phyloP scores from a whole-genome alignment of 2,113 vertebrate genomes.

The Corythornis cristatus region DNA sequence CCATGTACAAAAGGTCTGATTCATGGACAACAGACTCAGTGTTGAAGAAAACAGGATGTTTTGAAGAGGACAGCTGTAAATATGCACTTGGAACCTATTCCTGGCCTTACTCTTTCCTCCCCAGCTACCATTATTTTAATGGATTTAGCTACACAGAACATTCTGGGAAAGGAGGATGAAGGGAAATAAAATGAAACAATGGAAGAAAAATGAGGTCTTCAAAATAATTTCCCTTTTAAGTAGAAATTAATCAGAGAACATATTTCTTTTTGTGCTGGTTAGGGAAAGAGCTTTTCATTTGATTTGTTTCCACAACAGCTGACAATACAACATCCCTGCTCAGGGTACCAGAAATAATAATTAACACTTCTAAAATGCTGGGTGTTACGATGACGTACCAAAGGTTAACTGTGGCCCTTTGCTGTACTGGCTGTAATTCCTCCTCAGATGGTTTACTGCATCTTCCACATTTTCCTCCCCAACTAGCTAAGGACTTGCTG shows the following conservation, averaged over 20 bases:
- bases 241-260: neutral
- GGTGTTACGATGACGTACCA: neutral
- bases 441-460: neutral
- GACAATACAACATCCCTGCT: neutral
- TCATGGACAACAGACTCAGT: neutral
- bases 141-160: neutral
- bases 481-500: neutral
- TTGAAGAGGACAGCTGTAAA: neutral
- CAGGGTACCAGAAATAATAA: neutral
- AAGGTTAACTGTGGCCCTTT: neutral
- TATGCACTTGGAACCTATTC: neutral
- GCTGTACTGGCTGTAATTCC: neutral
- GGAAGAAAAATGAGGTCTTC: neutral
- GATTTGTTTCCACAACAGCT: neutral
- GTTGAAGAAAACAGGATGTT: neutral
- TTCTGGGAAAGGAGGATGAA: neutral
- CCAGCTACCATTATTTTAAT: neutral
- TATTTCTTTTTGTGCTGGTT: neutral
- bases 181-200: neutral
- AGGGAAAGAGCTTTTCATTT: neutral
- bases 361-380: neutral
- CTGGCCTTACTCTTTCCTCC: neutral
- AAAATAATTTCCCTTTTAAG: neutral
- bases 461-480: neutral
- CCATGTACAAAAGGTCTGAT: neutral